Conservation (phyloP, 2,113 vertebrate species). For the Phainopepla nitens region DNA sequence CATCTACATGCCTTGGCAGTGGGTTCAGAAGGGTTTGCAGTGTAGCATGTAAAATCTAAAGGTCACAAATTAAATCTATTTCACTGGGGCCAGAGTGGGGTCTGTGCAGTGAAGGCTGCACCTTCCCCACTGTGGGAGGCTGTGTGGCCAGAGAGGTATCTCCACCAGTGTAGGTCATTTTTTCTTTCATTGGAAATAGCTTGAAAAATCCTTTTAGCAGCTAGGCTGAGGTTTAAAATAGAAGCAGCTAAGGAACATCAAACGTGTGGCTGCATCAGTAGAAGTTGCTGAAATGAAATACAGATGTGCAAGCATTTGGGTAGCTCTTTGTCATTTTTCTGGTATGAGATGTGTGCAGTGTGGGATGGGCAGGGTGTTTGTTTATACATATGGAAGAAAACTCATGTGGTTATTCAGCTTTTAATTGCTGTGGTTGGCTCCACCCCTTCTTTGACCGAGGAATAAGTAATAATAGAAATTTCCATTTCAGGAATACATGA, state of each 20-base stretch:
- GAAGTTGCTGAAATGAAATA: neutral
- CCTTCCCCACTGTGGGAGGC: neutral
- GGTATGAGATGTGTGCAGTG: neutral
- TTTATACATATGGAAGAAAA: neutral
- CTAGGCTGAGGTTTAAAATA: neutral
- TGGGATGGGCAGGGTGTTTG: neutral
- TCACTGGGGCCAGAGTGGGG: neutral
- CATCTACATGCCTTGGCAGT: neutral
- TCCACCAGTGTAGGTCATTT: neutral
- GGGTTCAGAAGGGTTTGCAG: neutral
- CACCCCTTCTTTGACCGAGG: neutral
- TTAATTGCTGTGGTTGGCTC: neutral
- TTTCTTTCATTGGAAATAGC: neutral
- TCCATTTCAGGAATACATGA: neutral
- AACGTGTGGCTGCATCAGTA: neutral
- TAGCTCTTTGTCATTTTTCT: neutral
- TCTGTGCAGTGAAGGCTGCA: fast-evolving
- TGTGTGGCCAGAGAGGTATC: neutral
- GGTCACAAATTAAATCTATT: neutral
- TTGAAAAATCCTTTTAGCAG: neutral
- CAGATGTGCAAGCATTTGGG: neutral
- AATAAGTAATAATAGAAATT: neutral
- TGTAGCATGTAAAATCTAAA: neutral
- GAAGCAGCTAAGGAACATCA: neutral
- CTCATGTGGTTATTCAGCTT: neutral